Evolutionary conservation across 2,113 vertebrate genomes (phyloP), one percentile per base, ranked within the genome.

Genomic region (Halichoerus grypus): DNA sequence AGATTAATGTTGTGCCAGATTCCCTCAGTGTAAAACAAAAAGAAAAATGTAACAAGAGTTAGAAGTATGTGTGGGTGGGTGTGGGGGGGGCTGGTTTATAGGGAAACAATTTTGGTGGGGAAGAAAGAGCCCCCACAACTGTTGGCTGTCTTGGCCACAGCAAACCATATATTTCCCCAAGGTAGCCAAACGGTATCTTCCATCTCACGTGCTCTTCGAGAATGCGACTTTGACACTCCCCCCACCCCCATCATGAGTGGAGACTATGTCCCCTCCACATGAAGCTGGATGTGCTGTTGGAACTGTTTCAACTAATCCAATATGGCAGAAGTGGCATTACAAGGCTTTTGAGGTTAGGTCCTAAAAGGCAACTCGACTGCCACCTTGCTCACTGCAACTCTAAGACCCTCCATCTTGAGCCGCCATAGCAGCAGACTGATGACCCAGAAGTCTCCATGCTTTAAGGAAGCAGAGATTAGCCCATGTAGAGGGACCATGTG

Each of bases 11-110:
- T 74, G 26, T 74, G 57, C 76, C 89, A 96, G 31, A 71, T 95
- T 96, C 31, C n/a, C 16, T 98, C 21, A 71, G 33, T 11, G 39
- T 91, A 86, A 97, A 95, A 91, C 28, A 83, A 88, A 93, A 93
- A 85, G 71, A 57, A 82, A 96, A 94, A 33, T 69, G 13, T 86
- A 83, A 81, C 12, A 21, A 36, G 26, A 87, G 71, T 90, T 95
- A 95, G 49, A 94, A 90, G 16, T 87, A 22, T 67, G 49, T 92
- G 49, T 80, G 77, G 61, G 36, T 21, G 36, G 12, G 8, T 18
- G 11, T 49, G 61, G 49, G 9, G 13, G 21, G 21, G 10, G 1
- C 46, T 19, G 19, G 3, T 31, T 92, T 91, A 88, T 21, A 91
- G 39, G 13, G 65, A 91, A 91, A 88, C 7, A 61, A 86, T 93